phyloP scores from a whole-genome alignment of 2,888 invertebrate species.

The Glomeris marginata region DNA sequence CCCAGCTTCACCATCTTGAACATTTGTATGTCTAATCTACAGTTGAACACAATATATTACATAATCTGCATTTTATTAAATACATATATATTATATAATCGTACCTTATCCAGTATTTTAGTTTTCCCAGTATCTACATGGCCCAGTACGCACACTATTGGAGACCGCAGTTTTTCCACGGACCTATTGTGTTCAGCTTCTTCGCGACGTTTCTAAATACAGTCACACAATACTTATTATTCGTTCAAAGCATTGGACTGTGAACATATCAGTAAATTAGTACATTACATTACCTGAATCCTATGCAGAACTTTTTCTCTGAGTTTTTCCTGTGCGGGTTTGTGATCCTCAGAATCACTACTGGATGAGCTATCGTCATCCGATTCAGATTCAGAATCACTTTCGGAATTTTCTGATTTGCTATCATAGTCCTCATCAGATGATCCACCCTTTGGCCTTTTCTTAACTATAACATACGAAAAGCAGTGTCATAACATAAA shows the following conservation, averaged over 20 bases:
- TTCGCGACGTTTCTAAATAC: slow-evolving; percentile 43
- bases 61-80: slow-evolving; percentile 3
- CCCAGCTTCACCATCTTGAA: slow-evolving; percentile 82
- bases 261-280: background rate
- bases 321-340: slow-evolving; percentile 58
- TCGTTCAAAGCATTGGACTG: background rate
- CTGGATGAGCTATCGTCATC: slow-evolving; percentile 38
- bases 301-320: slow-evolving; percentile 54
- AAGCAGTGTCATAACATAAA: too few species aligned
- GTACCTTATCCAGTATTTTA: slow-evolving; percentile 84
- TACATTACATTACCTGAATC: slow-evolving; percentile 42
- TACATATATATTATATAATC: background rate
- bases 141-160: slow-evolving; percentile 95
- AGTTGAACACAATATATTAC: slow-evolving; percentile 12
- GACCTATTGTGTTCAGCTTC: slow-evolving; percentile 52
- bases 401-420: slow-evolving; percentile 30
- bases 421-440: slow-evolving; percentile 28
- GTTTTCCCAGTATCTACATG: slow-evolving; percentile 99
- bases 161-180: slow-evolving; percentile 64
- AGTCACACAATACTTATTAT: slow-evolving; percentile 1
- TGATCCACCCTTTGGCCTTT: slow-evolving; percentile 30
- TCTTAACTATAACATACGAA: slow-evolving; percentile 22
- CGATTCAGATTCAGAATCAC: slow-evolving; percentile 39
- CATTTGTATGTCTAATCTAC: slow-evolving; percentile 36
- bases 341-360: slow-evolving; percentile 36